Base-by-base conservation (phyloP, 2,797 vertebrate genomes). In the Tapera naevia region DNA sequence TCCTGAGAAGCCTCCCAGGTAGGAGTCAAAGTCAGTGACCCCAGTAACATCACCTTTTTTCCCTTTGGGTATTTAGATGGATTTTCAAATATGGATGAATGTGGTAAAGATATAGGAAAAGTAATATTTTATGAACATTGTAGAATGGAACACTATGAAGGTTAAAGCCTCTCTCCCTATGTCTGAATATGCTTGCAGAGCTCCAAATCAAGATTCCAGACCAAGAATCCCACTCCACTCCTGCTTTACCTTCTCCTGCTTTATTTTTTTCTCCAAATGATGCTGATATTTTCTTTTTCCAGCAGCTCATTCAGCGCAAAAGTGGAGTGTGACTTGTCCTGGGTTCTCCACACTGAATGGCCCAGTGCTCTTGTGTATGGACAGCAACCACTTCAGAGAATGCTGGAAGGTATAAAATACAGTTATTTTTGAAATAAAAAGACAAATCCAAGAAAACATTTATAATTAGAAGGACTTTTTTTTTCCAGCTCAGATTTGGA, bases 61-160 rank as follows among this genome's bases (percentile, higher is more conserved):
- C 39, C 46, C 39, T 88, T 62, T 37, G 33, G 32, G 27, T 67
- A 51, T 43, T 95, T 89, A 66, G 46, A 58, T 50, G 23, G 50
- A 11, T 83, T 95, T 92, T 95, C 82, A 62, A 91, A 91, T 86
- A 78, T 67, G 32, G 22, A 43, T 45, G 62, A 84, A 33, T 61
- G 32, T 83, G 19, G 28, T 50, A 71, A 86, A 76, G 37, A 43
- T 72, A 66, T 12, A 70, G 91, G 28, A 73, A 18, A 11, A 48
- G 53, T 17, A 62, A 22, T 60, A 80, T 71, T 88, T 89, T 80
- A 89, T 58, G 18, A 67, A 45, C 32, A 27, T 23, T 66, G 33
- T 48, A 69, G 79, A 81, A 21, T 4, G 39, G 69, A 51, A 74
- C 69, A 60, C 39, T 32, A 62, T 50, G 66, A 76, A 79, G 17